phyloP scores from a whole-genome alignment of 1,140 invertebrate genomes.

The Pogonus chalceus region DNA sequence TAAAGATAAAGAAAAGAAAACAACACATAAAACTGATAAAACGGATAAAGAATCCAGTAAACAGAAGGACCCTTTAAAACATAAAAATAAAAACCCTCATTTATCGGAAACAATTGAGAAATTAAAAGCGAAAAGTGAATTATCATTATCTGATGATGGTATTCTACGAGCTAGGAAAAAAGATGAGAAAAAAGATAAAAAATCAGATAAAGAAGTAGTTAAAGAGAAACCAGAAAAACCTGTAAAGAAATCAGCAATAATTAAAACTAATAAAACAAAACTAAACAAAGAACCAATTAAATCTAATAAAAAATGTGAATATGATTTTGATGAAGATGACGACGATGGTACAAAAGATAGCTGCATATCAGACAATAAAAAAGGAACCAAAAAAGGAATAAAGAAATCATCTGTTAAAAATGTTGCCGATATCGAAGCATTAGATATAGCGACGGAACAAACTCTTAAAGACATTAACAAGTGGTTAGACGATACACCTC shows the following conservation, averaged over 20 bases:
- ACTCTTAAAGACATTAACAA: constrained; percentile 81
- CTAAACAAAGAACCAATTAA: constrained; percentile 25
- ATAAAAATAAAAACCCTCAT: constrained; percentile 47
- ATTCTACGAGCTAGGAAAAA: constrained; percentile 23
- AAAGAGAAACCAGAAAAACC: constrained; percentile 15
- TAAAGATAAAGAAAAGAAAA: too few species aligned
- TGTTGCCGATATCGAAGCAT: constrained; percentile 52
- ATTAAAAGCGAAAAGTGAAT: constrained; percentile 50
- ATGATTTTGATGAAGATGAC: constrained; percentile 22
- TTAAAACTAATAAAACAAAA: constrained; percentile 23
- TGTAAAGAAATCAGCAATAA: constrained; percentile 27
- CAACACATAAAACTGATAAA: too few species aligned
- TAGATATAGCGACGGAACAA: constrained; percentile 68
- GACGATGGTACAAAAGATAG: constrained; percentile 25
- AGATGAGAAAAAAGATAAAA: constrained; percentile 18
- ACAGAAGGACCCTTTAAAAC: too few species aligned
- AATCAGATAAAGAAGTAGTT: not conserved
- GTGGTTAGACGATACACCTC: constrained; percentile 75
- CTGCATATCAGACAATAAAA: constrained; percentile 20
- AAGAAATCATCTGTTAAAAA: constrained; percentile 19
- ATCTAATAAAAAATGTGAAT: constrained; percentile 22
- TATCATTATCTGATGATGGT: constrained; percentile 39
- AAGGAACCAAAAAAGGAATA: constrained; percentile 23
- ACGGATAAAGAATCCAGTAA: too few species aligned
- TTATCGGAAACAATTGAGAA: constrained; percentile 51